Evolutionary conservation across 1,140 invertebrate genomes (phyloP).

Genomic region (Pseudobourletiella spinata): DNA sequence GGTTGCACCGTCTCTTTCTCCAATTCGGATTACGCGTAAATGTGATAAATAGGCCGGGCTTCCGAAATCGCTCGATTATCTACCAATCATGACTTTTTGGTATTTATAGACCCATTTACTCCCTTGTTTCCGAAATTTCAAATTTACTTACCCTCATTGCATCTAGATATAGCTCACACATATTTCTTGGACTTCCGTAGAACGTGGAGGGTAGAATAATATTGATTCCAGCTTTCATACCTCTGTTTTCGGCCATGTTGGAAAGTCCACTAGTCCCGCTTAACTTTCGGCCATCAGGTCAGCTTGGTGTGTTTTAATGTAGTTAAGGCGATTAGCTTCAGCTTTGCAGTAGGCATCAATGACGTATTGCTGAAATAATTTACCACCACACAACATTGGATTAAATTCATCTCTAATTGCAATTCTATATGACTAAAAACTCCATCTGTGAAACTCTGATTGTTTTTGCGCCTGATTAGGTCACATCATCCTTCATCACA

Average conservation of each 20-base stretch:
- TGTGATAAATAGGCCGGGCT: conserved; percentile 44
- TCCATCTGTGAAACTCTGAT: not conserved
- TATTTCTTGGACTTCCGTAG: conserved; percentile 36
- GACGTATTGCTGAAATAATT: conserved; percentile 41
- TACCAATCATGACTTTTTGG: conserved; percentile 47
- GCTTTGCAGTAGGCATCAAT: conserved; percentile 48
- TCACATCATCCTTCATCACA: conserved; percentile 40
- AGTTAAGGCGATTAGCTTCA: conserved; percentile 42
- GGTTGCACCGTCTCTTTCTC: conserved; percentile 39
- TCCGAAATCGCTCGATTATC: conserved; percentile 45
- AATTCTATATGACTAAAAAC: conserved; percentile 14
- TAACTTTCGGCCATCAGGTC: conserved; percentile 45
- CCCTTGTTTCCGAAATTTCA: too few species aligned
- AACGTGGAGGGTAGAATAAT: conserved; percentile 30
- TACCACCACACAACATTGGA: conserved; percentile 32
- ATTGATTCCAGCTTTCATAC: conserved; percentile 3
- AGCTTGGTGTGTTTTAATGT: conserved; percentile 43
- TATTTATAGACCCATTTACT: conserved; percentile 38
- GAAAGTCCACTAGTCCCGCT: conserved; percentile 41
- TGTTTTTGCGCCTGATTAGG: not conserved
- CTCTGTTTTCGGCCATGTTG: conserved; percentile 2
- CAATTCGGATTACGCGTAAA: conserved; percentile 44
- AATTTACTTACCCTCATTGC: not conserved
- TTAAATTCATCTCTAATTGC: conserved; percentile 24
- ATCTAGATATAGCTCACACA: too few species aligned